Evolutionary conservation across 2,113 vertebrate genomes (phyloP).

Genomic region (western clawed frog (Xenopus tropicalis)): UCB_Xtro_10.0 CM004451.2:25806001-25806500

Average conservation of each 20-base stretch:
- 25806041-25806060: constrained; percentile 11
- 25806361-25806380: too few species aligned
- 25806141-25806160: constrained; percentile 31
- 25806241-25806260: background rate
- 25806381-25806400: too few species aligned
- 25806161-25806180: constrained; percentile 35
- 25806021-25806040: too few species aligned
- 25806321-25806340: too few species aligned
- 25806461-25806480: background rate
- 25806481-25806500: background rate
- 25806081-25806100: constrained; percentile 26
- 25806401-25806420: too few species aligned
- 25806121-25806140: constrained; percentile 42
- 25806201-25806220: constrained; percentile 6
- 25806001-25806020: too few species aligned
- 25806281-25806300: too few species aligned
- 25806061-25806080: constrained; percentile 22
- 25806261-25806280: too few species aligned
- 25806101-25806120: constrained; percentile 32
- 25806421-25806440: too few species aligned
- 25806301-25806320: too few species aligned
- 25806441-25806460: too few species aligned
- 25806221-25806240: background rate
- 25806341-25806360: too few species aligned
- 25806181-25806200: constrained; percentile 20